These are phyloP conservation scores for Fulica atra DNA, from an alignment of 2,113 vertebrate genomes.

Conservation along the genomic window DNA sequence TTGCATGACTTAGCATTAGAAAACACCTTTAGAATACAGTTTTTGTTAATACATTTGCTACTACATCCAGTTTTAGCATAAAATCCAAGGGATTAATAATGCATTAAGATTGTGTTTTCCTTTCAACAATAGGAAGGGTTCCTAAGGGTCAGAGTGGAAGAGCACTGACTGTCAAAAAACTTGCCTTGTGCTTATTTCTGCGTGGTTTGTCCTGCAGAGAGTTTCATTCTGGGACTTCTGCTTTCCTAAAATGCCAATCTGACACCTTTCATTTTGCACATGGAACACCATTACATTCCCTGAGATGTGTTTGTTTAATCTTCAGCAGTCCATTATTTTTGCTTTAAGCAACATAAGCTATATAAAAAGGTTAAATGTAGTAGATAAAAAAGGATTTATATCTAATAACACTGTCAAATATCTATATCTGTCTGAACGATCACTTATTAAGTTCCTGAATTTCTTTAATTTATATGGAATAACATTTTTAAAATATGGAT, in stretches of 20 bases:
- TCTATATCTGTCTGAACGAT: background rate
- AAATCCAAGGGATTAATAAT: background rate
- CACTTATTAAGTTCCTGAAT: background rate
- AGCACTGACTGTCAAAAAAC: rapidly evolving
- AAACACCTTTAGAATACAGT: rapidly evolving
- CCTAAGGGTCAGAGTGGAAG: background rate
- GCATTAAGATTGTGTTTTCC: background rate
- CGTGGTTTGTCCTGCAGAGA: background rate
- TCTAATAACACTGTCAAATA: background rate
- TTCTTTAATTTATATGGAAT: background rate
- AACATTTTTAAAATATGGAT: background rate
- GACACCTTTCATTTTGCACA: background rate
- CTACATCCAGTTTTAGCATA: background rate
- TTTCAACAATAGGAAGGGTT: background rate
- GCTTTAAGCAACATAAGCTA: background rate
- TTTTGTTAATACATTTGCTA: background rate
- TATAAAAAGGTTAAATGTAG: background rate
- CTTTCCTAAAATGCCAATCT: background rate
- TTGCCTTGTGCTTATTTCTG: background rate
- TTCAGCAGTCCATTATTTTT: background rate
- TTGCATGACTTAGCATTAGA: background rate
- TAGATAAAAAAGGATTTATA: background rate
- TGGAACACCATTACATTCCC: background rate
- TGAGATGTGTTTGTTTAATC: background rate
- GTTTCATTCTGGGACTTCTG: background rate